phyloP scores from a whole-genome alignment of 2,888 invertebrate species.

The Dolichopus griseipennis region DNA sequence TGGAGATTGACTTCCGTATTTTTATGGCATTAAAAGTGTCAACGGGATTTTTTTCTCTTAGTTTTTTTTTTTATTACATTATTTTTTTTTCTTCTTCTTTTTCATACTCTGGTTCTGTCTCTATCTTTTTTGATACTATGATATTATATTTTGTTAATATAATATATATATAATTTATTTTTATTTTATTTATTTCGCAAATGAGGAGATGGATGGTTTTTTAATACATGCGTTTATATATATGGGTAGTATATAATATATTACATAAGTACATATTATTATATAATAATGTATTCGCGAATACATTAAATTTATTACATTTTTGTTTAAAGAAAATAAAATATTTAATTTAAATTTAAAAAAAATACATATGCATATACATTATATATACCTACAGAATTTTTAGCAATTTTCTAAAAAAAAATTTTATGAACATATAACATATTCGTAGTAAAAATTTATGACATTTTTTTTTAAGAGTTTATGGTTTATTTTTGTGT shows the following conservation, averaged over 20 bases:
- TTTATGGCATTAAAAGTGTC: constrained; percentile 4
- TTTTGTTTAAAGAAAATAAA: constrained; percentile 1
- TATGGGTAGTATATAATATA: too few relatives aligned
- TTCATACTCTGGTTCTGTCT: not conserved
- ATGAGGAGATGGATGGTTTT: not conserved
- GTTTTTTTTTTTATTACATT: not conserved
- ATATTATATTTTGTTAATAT: not conserved
- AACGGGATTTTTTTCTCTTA: not conserved
- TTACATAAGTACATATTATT: too few relatives aligned
- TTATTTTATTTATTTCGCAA: not conserved
- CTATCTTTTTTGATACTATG: not conserved
- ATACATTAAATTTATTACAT: constrained; percentile 6
- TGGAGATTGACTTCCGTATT: constrained; percentile 4
- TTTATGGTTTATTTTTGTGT: too few relatives aligned
- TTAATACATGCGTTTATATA: not conserved
- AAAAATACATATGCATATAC: too few relatives aligned
- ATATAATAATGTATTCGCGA: not conserved
- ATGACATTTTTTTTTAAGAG: not conserved
- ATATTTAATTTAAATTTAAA: constrained; percentile 3
- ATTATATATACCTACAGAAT: not conserved
- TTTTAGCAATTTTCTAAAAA: not conserved
- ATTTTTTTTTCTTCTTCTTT: not conserved
- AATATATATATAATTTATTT: not conserved
- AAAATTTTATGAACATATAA: not conserved
- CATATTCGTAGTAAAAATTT: not conserved